Percentiles rank a stretch among this genome's conserved stretches.
phyloP scores from a whole-genome alignment of 2,888 invertebrate genomes.

The Helleia helle region DNA sequence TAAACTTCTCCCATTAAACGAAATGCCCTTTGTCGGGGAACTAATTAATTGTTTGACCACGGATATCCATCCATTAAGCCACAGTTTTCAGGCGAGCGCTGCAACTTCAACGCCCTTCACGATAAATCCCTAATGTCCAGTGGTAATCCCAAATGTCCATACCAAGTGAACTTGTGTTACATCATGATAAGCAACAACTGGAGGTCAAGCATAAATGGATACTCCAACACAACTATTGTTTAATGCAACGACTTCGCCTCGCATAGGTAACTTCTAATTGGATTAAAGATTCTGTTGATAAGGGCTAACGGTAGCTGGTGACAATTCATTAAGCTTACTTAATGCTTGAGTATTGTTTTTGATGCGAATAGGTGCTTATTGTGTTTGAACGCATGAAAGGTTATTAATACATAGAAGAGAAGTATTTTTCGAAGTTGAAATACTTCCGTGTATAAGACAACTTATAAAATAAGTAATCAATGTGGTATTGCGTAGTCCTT shows the following conservation, averaged over 20 bases:
- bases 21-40: conserved; percentile 35
- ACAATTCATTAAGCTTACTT: conserved; percentile 51
- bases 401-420: too few species aligned
- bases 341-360: conserved; percentile 47
- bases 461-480: too few species aligned
- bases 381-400: too few species aligned
- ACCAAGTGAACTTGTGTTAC: conserved; percentile 14
- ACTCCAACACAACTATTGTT: conserved; percentile 46
- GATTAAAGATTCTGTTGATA: conserved; percentile 66
- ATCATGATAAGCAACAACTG: conserved; percentile 11
- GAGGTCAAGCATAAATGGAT: conserved; percentile 31
- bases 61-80: conserved; percentile 59
- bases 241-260: conserved; percentile 55
- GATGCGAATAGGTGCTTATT: neutral
- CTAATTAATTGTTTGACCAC: conserved; percentile 60
- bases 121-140: conserved; percentile 54
- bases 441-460: too few species aligned
- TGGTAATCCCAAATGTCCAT: conserved; percentile 34
- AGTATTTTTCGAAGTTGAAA: too few species aligned
- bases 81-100: conserved; percentile 45
- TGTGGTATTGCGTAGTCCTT: too few species aligned
- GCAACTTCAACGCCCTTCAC: conserved; percentile 52
- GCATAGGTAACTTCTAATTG: conserved; percentile 57
- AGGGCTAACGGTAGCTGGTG: conserved; percentile 41
- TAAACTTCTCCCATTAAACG: conserved; percentile 1